Base-by-base conservation (phyloP, 2,888 invertebrate genomes). In the Eumacrocentrus americanus region DNA sequence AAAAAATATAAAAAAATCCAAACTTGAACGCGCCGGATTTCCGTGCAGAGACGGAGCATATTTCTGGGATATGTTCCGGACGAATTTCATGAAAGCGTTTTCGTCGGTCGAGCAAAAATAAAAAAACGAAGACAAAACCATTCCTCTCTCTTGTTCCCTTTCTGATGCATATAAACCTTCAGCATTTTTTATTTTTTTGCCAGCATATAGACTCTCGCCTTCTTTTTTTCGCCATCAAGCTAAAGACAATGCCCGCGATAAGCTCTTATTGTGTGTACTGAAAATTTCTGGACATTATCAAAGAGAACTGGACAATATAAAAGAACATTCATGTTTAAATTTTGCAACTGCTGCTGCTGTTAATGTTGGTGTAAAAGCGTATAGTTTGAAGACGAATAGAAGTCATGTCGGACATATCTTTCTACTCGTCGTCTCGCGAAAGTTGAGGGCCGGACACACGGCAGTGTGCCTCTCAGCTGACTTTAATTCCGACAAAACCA, bases 401-500 rank as follows among this genome's bases (percentile, higher is more conserved):
- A n/a, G n/a, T 46, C 18, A 46, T 25, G 46, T 46, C 25, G 14
- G 25, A 46, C 22, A 46, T 46, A 46, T 46, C 46, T 42, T n/a
- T 42, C n/a, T 16, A n/a, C 42, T 46, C 46, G 5, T 22, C 18
- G 40, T 40, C 42, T 42, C 20, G 42, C 42, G 23, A 25, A 46
- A 23, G 46, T 46, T 46, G n/a, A 25, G 9, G 25, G 46, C 46
- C 46, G 46, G 25, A 44, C 25, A 46, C 23, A 23, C 25, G 46
- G 23, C 12, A 20, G 23, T 46, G 46, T 60, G 52, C 61, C 68
- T 67, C 75, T 80, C 78, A 75, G 75, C 78, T 79, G 79, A 79
- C 79, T 79, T 78, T 73, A 78, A 79, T 79, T 79, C 75, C 72
- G 73, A 75, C 75, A 74, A 59, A 77, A 76, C 74, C 75, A 75